These are phyloP conservation scores for Acanthurus tractus DNA, from an alignment of 2,797 vertebrate species.

Conservation along the genomic window DNA sequence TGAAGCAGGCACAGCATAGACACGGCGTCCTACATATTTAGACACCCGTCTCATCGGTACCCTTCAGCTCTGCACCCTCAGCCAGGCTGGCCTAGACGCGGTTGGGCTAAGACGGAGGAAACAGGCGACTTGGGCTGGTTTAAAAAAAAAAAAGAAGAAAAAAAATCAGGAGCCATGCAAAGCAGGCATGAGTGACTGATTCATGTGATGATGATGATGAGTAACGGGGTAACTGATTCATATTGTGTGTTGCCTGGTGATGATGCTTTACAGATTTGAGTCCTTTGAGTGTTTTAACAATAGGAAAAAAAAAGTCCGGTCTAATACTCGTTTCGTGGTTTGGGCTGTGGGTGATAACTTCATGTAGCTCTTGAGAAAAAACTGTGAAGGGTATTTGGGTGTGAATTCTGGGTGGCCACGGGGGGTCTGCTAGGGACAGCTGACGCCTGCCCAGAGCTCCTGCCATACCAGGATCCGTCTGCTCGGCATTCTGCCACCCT, in stretches of 20 bases:
- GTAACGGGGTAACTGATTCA: not conserved
- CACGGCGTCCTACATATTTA: slow-evolving; percentile 87
- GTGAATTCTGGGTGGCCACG: slow-evolving; percentile 74
- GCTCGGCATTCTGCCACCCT: slow-evolving; percentile 80
- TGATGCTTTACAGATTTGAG: not conserved
- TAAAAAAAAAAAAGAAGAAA: too few relatives aligned
- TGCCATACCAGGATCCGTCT: slow-evolving; percentile 81
- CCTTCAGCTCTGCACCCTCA: slow-evolving; percentile 70
- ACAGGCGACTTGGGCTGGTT: slow-evolving; percentile 19
- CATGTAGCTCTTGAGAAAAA: slow-evolving; percentile 55
- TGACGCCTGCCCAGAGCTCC: slow-evolving; percentile 81
- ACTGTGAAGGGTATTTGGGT: slow-evolving; percentile 71
- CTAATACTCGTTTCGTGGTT: slow-evolving; percentile 52
- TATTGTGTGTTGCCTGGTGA: slow-evolving; percentile 5
- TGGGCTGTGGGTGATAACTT: slow-evolving; percentile 68
- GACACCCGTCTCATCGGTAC: slow-evolving; percentile 78
- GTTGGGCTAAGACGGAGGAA: slow-evolving; percentile 26
- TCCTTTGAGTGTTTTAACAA: slow-evolving; percentile 37
- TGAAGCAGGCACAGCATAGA: slow-evolving; percentile 83
- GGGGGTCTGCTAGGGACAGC: slow-evolving; percentile 81
- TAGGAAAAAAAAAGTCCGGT: not conserved
- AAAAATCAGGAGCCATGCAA: not conserved
- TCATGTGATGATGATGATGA: not conserved
- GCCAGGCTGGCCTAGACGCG: slow-evolving; percentile 60
- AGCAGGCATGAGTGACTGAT: not conserved